These are phyloP conservation scores for Byasa hedistus DNA, from an alignment of 2,888 invertebrate genomes.

Conservation along the genomic window DNA sequence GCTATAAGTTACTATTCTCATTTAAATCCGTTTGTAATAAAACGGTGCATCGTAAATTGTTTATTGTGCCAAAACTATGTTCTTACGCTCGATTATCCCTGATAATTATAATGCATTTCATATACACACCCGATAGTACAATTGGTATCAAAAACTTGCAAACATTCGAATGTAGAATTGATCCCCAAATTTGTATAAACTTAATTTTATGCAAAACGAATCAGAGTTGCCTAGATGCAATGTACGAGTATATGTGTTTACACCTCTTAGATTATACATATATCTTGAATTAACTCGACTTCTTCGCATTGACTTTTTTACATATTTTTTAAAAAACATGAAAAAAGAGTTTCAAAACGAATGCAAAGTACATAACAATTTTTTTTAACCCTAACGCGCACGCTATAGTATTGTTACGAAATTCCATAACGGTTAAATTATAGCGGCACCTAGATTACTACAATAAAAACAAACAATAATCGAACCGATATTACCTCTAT, in stretches of 20 bases:
- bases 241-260: neutral
- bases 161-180: too few relatives aligned
- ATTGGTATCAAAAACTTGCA: too few relatives aligned
- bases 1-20: constrained; percentile 2
- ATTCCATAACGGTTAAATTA: constrained; percentile 13
- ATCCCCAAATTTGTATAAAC: too few relatives aligned
- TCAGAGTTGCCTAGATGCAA: too few relatives aligned
- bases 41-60: neutral
- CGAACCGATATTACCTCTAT: constrained; percentile 53
- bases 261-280: neutral
- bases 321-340: neutral
- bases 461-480: constrained; percentile 50
- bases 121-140: too few relatives aligned
- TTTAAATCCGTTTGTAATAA: constrained; percentile 12
- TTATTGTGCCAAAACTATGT: neutral
- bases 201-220: too few relatives aligned
- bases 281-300: too few relatives aligned
- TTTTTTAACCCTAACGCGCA: too few relatives aligned
- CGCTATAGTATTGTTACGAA: constrained; percentile 11
- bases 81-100: too few relatives aligned
- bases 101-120: too few relatives aligned
- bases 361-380: too few relatives aligned
- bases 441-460: constrained; percentile 14
- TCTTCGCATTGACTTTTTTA: neutral
- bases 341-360: too few relatives aligned